A percentile compares a stretch with the other conserved stretches of the same genome.
These are phyloP conservation scores for Oryzias celebensis DNA, from an alignment of 2,113 vertebrate genomes.

Conservation along the genomic window DNA sequence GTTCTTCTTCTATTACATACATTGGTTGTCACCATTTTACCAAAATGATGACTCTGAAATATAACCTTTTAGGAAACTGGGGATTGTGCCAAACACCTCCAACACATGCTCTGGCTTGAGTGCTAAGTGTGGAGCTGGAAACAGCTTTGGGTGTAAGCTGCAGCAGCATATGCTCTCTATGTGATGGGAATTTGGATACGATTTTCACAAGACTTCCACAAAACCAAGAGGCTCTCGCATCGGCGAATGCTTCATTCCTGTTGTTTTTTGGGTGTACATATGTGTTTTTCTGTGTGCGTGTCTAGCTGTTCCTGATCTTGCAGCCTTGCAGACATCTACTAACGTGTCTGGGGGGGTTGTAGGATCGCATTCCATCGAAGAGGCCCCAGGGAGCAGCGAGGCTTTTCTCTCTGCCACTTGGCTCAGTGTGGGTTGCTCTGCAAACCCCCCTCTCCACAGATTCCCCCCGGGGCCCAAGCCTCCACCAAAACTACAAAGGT, in stretches of 20 bases:
- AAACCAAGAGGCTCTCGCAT: constrained; percentile 53
- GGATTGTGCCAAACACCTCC: constrained; percentile 8
- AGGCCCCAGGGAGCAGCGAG: constrained; percentile 73
- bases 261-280: constrained; percentile 45
- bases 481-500: constrained; percentile 82
- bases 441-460: constrained; percentile 57
- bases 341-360: constrained; percentile 71
- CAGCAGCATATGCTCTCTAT: constrained; percentile 40
- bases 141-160: constrained; percentile 40
- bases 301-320: constrained; percentile 51
- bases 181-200: constrained; percentile 58
- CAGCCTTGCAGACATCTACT: constrained; percentile 77
- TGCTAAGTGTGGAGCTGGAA: constrained; percentile 35
- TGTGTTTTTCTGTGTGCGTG: constrained; percentile 33
- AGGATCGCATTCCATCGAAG: constrained; percentile 83
- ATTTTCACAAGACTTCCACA: constrained; percentile 43
- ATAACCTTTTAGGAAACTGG: constrained; percentile 30
- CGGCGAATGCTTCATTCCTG: constrained; percentile 42
- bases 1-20: not conserved
- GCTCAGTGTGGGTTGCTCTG: constrained; percentile 69
- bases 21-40: no score
- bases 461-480: constrained; percentile 69
- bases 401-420: constrained; percentile 76
- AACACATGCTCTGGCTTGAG: constrained; percentile 16
- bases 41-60: constrained; percentile 10